phyloP scores from a whole-genome alignment of 2,797 vertebrate species.

The Xyrichtys novacula region DNA sequence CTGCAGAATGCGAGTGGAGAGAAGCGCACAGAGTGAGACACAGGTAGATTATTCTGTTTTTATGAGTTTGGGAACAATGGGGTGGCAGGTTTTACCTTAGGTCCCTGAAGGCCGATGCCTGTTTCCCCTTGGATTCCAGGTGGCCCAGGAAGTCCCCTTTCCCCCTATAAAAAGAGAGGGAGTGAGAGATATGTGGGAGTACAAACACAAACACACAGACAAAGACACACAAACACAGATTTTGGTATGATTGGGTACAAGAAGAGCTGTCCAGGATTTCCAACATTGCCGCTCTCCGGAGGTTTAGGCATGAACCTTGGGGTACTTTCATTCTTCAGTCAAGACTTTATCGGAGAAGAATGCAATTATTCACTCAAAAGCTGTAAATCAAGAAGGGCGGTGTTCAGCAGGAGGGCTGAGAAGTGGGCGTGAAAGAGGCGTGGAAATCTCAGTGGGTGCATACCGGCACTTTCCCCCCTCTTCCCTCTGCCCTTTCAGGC shows the following conservation, averaged over 20 bases:
- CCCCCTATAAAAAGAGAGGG: conserved; percentile 84
- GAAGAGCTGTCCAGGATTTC: background rate
- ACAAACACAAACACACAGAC: conserved; percentile 1
- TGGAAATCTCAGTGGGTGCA: conserved; percentile 53
- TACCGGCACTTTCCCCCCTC: conserved; percentile 40
- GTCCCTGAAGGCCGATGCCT: conserved; percentile 89
- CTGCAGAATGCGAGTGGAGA: conserved; percentile 68
- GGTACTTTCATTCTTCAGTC: conserved; percentile 33
- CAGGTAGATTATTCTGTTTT: conserved; percentile 19
- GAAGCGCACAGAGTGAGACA: conserved; percentile 16
- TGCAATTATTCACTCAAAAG: conserved; percentile 43
- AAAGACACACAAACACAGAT: no score
- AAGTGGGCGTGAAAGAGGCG: conserved; percentile 42
- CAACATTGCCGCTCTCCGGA: no score
- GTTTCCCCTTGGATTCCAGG: conserved; percentile 91
- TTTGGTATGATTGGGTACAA: no score
- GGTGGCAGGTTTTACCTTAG: conserved; percentile 85
- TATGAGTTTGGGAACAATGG: conserved; percentile 45
- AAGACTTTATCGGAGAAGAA: conserved; percentile 56
- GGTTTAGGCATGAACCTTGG: background rate
- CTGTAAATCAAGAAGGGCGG: conserved; percentile 57
- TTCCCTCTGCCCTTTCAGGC: conserved; percentile 62
- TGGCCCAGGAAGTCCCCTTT: conserved; percentile 89
- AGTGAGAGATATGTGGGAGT: conserved; percentile 29
- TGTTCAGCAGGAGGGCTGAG: conserved; percentile 48